Base-by-base conservation (phyloP, 2,113 vertebrate genomes). In the Orthonyx spaldingii region DNA sequence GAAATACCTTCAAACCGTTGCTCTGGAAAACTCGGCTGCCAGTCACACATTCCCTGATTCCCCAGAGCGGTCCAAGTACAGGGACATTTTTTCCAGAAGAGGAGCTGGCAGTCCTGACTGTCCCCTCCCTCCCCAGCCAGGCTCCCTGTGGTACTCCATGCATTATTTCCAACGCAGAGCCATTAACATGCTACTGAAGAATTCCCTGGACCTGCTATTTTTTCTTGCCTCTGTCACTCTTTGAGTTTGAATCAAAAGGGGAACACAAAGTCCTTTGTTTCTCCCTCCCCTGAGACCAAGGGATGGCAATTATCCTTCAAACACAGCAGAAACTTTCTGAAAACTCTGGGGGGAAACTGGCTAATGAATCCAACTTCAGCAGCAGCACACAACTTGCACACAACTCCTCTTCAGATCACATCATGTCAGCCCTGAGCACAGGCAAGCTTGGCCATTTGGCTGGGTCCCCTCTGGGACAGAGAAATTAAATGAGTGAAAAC, bases 301-400 rank as follows among this genome's bases (percentile, higher is more conserved):
- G 42, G 33, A 92, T 88, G 72, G 39, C 59, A 92, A 90, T 90
- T 93, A 92, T 86, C 60, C 64, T 92, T 90, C 83, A 92, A 84
- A 90, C 53, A 53, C 37, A 12, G 46, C 13, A 83, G 84, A 94
- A 94, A 93, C 55, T 91, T 94, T 50, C 71, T 86, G 60, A 84
- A 91, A 93, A 82, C 79, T 87, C 72, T 23, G n/a, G 35, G 47
- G 33, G 28, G 28, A 19, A 47, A 52, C 21, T 68, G 70, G 37
- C 57, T 86, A 33, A 80, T 88, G 80, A 83, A 74, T 86, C 55
- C 68, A 90, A 28, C 60, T 83, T 19, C 49, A 86, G 82, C 82
- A 91, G 57, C 49, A 49, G 27, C 85, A 56, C 66, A 61, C 57
- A 87, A 68, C 56, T 92, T 46, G 0, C 46, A 79, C 32, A 61